These are phyloP conservation scores for Capricornis sumatraensis DNA, from an alignment of 2,113 vertebrate genomes.

Conservation along the genomic window DNA sequence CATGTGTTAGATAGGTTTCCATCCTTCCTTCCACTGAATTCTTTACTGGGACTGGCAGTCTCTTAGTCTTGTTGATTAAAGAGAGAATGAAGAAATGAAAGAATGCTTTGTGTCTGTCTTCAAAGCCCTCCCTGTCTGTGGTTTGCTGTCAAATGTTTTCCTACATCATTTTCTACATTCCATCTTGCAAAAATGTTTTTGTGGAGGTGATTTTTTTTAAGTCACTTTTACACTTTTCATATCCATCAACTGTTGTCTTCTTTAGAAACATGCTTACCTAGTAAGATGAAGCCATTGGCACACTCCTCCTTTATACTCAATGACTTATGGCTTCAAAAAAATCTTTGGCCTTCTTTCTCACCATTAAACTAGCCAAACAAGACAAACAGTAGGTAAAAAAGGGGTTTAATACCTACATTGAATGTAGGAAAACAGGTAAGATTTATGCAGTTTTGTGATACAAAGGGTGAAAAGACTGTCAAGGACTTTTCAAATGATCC, in stretches of 20 bases:
- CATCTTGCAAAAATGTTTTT: not conserved
- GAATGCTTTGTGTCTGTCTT: not conserved
- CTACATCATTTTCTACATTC: not conserved
- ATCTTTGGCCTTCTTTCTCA: not conserved
- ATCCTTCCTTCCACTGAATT: not conserved
- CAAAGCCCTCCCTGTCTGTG: not conserved
- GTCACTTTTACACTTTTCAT: not conserved
- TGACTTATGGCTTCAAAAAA: slow-evolving; percentile 17
- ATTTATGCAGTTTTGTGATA: not conserved
- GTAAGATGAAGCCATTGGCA: not conserved
- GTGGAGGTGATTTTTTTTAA: not conserved
- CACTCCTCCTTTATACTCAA: not conserved
- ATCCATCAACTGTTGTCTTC: not conserved
- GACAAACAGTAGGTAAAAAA: not conserved
- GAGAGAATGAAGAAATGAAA: not conserved
- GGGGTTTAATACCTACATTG: not conserved
- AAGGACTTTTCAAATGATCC: not conserved
- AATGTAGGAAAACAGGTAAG: not conserved
- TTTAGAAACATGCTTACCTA: not conserved
- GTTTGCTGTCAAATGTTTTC: not conserved
- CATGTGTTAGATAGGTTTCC: not conserved
- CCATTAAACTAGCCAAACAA: not conserved
- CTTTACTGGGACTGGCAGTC: not conserved
- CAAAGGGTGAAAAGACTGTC: not conserved
- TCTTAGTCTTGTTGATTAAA: not conserved